Percentiles rank a stretch among this genome's conserved stretches.
Evolutionary conservation across 53 echinoderm and acorn worm genomes (phyloP).

Genomic region (Crossaster papposus): DNA sequence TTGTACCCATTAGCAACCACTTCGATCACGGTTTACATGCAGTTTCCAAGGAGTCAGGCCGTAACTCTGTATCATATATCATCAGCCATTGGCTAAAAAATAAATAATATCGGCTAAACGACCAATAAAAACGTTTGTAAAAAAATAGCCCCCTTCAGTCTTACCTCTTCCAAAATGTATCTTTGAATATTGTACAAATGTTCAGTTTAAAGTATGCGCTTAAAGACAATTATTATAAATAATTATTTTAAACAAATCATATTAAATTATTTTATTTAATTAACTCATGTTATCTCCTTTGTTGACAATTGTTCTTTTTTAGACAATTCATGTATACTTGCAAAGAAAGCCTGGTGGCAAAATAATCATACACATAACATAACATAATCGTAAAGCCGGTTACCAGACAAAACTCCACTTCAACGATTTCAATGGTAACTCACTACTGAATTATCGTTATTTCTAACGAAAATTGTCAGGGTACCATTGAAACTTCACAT

Average conservation of each 20-base stretch:
- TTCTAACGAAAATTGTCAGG: neutral
- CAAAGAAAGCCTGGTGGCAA: neutral
- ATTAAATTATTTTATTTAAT: neutral
- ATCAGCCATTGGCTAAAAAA: slow-evolving; percentile 27
- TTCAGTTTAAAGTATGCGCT: neutral
- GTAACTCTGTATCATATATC: slow-evolving; percentile 15
- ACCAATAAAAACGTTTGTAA: slow-evolving; percentile 33
- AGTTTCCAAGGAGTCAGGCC: slow-evolving; percentile 49
- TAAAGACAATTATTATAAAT: neutral
- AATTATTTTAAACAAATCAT: neutral
- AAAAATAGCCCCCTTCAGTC: neutral
- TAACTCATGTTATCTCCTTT: neutral
- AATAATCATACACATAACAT: neutral
- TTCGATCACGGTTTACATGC: neutral
- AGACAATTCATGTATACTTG: neutral
- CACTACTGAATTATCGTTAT: neutral
- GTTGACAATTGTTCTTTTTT: neutral
- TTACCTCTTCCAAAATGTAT: neutral
- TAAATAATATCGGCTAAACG: neutral
- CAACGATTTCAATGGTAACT: neutral
- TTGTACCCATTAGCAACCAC: too few relatives aligned
- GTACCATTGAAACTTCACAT: neutral
- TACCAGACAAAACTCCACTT: slow-evolving; percentile 8
- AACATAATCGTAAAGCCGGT: neutral
- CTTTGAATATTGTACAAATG: neutral